Evolutionary conservation across 1,140 invertebrate species (phyloP).

Genomic region (Pogonomyrmex barbatus): DNA sequence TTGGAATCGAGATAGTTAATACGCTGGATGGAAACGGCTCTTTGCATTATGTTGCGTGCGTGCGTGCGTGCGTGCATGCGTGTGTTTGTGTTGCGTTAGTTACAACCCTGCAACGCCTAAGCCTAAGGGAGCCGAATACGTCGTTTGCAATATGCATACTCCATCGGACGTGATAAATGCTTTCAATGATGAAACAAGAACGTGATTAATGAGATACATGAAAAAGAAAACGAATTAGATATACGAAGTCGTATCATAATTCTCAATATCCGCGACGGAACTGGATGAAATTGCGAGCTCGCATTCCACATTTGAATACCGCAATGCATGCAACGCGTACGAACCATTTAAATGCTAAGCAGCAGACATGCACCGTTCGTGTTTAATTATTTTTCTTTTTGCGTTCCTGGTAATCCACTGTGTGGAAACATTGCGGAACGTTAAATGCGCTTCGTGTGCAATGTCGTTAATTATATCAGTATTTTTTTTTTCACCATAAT

Average conservation of each 20-base stretch:
- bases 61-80: neutral
- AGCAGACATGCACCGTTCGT: slow-evolving; percentile 30
- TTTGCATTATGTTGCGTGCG: neutral
- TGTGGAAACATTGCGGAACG: slow-evolving; percentile 43
- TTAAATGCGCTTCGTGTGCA: slow-evolving; percentile 21
- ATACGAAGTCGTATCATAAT: slow-evolving; percentile 12
- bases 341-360: slow-evolving; percentile 56
- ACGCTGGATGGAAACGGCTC: slow-evolving; percentile 14
- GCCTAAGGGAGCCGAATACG: slow-evolving; percentile 15
- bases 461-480: slow-evolving; percentile 45
- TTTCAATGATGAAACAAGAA: neutral
- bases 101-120: neutral
- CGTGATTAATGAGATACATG: neutral
- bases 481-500: slow-evolving; percentile 9
- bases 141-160: slow-evolving; percentile 2
- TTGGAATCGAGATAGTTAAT: slow-evolving; percentile 34
- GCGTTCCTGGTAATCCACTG: slow-evolving; percentile 37
- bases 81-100: neutral
- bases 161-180: neutral
- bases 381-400: slow-evolving; percentile 49
- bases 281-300: slow-evolving; percentile 9
- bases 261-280: slow-evolving; percentile 22
- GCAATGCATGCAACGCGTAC: slow-evolving; percentile 28
- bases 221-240: neutral
- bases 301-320: slow-evolving; percentile 39